phyloP scores from a whole-genome alignment of 2,113 vertebrate species.

The Oenanthe melanoleuca region DNA sequence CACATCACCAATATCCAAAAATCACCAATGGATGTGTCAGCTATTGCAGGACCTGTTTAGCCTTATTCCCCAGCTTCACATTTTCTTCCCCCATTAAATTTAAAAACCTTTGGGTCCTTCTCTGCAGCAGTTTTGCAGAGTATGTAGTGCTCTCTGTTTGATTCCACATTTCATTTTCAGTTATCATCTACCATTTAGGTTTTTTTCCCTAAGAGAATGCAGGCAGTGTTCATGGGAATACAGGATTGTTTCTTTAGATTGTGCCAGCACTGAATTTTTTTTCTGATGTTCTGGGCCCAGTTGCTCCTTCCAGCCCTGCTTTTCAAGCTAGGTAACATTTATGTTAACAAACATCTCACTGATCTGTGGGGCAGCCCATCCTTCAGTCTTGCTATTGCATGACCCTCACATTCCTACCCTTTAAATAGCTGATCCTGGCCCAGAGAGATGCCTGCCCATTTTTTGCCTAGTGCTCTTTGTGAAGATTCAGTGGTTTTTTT shows the following conservation, averaged over 20 bases:
- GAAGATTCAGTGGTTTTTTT: background rate
- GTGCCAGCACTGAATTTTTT: background rate
- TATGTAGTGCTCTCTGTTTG: background rate
- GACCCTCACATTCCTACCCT: background rate
- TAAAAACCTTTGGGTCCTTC: background rate
- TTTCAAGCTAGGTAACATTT: background rate
- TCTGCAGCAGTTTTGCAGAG: background rate
- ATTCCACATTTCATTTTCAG: background rate
- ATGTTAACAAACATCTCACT: background rate
- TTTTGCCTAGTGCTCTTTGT: background rate
- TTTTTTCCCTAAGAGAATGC: background rate
- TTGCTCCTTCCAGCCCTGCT: background rate
- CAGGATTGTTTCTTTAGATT: background rate
- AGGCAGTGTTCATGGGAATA: background rate
- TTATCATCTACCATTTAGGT: background rate
- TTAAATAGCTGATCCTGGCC: background rate
- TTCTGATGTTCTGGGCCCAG: background rate
- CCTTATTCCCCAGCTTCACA: background rate
- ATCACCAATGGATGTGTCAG: background rate
- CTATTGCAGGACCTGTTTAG: background rate
- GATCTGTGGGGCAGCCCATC: background rate
- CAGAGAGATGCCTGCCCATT: background rate
- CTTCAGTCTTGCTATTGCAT: background rate
- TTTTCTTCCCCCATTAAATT: background rate
- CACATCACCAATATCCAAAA: background rate